These are phyloP conservation scores for Dastarcus helophoroides DNA, from an alignment of 2,888 invertebrate genomes.

Conservation along the genomic window DNA sequence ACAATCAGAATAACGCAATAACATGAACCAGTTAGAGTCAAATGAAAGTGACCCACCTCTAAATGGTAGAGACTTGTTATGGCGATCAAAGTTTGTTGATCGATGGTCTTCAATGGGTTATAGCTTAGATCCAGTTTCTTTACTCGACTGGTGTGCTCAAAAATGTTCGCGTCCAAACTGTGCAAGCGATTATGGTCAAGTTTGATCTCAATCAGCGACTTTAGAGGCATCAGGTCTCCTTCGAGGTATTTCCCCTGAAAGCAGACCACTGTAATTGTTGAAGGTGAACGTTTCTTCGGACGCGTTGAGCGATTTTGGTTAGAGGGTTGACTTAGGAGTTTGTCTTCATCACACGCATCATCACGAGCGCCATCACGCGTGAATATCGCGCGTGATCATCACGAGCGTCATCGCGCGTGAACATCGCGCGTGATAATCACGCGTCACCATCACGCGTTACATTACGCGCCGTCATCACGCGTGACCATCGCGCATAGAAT, in stretches of 20 bases:
- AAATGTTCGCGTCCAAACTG: conserved; percentile 57
- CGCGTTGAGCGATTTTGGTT: no score
- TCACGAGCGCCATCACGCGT: neutral
- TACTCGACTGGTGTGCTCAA: conserved; percentile 58
- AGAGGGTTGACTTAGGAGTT: no score
- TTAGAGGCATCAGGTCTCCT: conserved; percentile 48
- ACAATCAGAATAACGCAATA: conserved; percentile 13
- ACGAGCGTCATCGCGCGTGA: neutral
- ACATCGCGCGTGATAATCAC: neutral
- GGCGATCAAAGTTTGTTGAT: conserved; percentile 50
- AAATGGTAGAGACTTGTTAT: conserved; percentile 51
- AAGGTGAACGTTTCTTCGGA: no score
- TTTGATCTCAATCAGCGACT: conserved; percentile 46
- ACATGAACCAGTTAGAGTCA: no score
- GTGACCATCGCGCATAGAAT: neutral
- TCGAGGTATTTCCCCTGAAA: conserved; percentile 48
- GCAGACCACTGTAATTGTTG: no score
- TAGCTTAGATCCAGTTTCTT: conserved; percentile 55
- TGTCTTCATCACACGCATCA: no score
- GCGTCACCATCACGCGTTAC: no score
- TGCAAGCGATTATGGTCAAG: conserved; percentile 62
- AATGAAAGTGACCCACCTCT: conserved; percentile 50
- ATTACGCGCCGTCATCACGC: no score
- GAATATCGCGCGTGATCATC: neutral
- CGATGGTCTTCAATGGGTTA: conserved; percentile 62